Conservation (phyloP, 2,113 vertebrate genomes). For the Herpailurus yagouaroundi region DNA sequence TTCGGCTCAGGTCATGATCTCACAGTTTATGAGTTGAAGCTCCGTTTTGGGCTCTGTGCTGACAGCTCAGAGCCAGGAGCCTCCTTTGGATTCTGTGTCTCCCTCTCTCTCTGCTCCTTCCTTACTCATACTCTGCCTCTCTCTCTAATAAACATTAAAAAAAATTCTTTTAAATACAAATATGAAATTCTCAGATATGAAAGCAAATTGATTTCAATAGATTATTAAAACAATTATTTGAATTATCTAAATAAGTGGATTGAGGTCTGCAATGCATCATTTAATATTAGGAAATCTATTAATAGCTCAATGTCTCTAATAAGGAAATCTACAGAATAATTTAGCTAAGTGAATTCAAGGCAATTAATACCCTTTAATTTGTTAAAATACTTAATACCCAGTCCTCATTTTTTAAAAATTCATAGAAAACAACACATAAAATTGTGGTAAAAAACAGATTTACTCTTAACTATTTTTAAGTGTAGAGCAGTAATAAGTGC, state of each 20-base stretch:
- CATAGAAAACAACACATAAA: not conserved
- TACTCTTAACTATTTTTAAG: not conserved
- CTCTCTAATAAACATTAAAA: no score
- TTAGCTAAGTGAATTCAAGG: not conserved
- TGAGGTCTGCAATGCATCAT: not conserved
- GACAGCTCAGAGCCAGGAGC: no score
- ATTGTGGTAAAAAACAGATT: not conserved
- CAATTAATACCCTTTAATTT: not conserved
- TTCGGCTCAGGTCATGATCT: no score
- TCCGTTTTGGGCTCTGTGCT: no score
- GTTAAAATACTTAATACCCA: not conserved
- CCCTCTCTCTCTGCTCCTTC: no score
- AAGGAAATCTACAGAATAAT: not conserved
- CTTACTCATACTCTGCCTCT: no score
- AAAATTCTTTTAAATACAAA: not conserved
- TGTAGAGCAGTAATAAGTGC: not conserved
- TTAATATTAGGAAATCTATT: constrained; percentile 26
- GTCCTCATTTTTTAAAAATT: not conserved
- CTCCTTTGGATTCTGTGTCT: no score
- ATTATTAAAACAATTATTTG: constrained; percentile 9
- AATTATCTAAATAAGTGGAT: not conserved
- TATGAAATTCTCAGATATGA: not conserved
- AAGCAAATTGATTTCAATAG: constrained; percentile 10
- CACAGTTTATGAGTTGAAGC: no score
- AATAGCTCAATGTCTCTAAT: not conserved